These are phyloP conservation scores for Pogonomyrmex californicus DNA, from an alignment of 1,140 invertebrate species.

Conservation along the genomic window DNA sequence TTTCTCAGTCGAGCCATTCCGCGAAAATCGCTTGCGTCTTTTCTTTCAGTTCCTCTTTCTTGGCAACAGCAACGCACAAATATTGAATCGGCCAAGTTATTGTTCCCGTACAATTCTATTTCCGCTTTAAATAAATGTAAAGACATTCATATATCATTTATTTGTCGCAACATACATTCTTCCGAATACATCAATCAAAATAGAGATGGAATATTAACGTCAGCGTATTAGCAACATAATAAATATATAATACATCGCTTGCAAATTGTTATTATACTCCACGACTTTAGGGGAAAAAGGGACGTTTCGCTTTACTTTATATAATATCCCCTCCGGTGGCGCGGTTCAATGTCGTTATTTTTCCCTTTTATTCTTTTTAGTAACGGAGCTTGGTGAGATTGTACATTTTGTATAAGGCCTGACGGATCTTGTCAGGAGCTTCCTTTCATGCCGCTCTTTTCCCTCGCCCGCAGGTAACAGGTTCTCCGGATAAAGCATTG, in stretches of 20 bases:
- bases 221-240: constrained; percentile 5
- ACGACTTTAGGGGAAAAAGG: not conserved
- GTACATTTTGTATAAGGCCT: constrained; percentile 52
- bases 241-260: constrained; percentile 15
- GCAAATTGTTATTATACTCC: constrained; percentile 22
- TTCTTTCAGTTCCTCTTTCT: constrained; percentile 18
- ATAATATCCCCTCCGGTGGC: not conserved
- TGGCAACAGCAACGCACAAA: constrained; percentile 45
- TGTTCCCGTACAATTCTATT: constrained; percentile 33
- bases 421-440: constrained; percentile 53
- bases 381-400: not conserved
- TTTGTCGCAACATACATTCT: not conserved
- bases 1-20: constrained; percentile 13
- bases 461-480: constrained; percentile 43
- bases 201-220: not conserved
- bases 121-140: constrained; percentile 56
- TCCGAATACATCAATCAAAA: constrained; percentile 22
- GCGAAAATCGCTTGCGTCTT: constrained; percentile 18
- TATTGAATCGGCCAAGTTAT: constrained; percentile 51
- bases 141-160: constrained; percentile 34
- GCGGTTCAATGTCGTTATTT: not conserved
- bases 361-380: not conserved
- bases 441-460: constrained; percentile 45
- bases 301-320: not conserved
- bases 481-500: constrained; percentile 50